These are phyloP conservation scores for Amblyraja radiata DNA, from an alignment of 2,797 vertebrate genomes.

Conservation along the genomic window DNA sequence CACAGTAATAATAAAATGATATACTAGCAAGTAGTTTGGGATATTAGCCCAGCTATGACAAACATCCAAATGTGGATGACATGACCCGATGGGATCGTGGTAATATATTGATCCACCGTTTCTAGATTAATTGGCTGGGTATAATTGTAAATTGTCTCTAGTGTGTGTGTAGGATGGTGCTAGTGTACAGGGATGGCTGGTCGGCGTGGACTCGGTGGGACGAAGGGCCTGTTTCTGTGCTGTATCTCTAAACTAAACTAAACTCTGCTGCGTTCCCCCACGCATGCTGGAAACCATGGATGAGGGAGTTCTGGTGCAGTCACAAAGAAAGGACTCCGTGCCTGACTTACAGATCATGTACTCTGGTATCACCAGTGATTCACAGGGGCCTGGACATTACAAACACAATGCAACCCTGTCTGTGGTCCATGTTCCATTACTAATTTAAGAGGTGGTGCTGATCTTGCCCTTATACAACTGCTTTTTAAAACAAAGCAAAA, in stretches of 20 bases:
- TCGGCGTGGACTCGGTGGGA: no score
- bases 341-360: background rate
- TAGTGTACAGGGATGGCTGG: no score
- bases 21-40: background rate
- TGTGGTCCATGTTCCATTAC: background rate
- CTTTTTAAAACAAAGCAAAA: background rate
- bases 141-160: no score
- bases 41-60: background rate
- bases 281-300: background rate
- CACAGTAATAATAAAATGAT: no score
- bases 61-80: background rate
- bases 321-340: background rate
- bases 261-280: background rate
- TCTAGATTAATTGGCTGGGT: no score
- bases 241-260: no score
- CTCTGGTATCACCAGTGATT: background rate
- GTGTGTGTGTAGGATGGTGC: no score
- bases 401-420: background rate
- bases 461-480: background rate
- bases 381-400: background rate
- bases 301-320: background rate
- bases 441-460: background rate
- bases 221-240: no score
- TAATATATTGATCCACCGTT: background rate
- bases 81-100: background rate